A percentile compares a stretch with the other conserved stretches of the same genome.
Evolutionary conservation across 2,888 invertebrate species (phyloP).

Genomic region (Stomorhina lunata): DNA sequence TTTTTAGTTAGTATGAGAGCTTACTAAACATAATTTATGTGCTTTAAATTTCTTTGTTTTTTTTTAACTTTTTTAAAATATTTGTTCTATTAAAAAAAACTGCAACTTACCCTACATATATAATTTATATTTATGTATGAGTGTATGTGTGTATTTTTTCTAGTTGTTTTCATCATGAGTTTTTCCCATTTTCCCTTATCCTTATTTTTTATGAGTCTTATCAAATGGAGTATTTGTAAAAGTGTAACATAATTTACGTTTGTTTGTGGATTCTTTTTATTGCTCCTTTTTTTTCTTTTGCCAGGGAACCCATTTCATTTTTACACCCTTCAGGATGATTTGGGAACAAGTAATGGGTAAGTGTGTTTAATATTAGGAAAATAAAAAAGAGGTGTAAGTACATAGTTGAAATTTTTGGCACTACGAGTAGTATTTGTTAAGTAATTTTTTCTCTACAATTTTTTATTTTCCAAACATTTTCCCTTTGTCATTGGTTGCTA

Average conservation of each 20-base stretch:
- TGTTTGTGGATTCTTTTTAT: not conserved
- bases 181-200: not conserved
- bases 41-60: constrained; percentile 28
- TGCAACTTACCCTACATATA: constrained; percentile 57
- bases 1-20: constrained; percentile 53
- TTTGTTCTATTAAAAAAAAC: constrained; percentile 43
- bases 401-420: constrained; percentile 42
- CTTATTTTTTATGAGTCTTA: not conserved
- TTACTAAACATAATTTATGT: constrained; percentile 54
- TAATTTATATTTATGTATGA: too few relatives aligned
- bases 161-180: not conserved
- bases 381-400: constrained; percentile 11
- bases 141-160: constrained; percentile 15
- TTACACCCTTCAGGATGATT: constrained; percentile 44
- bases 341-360: not conserved
- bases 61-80: not conserved
- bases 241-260: constrained; percentile 45
- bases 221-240: constrained; percentile 9
- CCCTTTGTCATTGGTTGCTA: too few relatives aligned
- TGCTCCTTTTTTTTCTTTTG: not conserved
- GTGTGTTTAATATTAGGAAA: not conserved
- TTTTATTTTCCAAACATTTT: not conserved
- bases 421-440: constrained; percentile 28
- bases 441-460: constrained; percentile 14
- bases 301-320: constrained; percentile 21